Evolutionary conservation across 2,888 invertebrate genomes (phyloP), one percentile per base, ranked within the genome.

Genomic region (Epiblema foenella): DNA sequence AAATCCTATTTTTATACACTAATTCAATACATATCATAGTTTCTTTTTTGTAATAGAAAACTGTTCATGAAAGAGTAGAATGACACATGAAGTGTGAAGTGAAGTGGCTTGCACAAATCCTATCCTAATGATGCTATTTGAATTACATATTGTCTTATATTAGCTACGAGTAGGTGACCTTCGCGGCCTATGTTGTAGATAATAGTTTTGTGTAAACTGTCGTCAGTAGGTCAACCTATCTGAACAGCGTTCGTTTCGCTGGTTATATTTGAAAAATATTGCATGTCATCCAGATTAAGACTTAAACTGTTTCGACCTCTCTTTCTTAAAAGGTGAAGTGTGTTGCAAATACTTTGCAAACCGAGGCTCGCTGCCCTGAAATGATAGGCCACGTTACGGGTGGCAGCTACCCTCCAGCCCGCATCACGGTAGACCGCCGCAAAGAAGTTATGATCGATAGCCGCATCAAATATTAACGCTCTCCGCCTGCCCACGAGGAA

Each of bases 391-490:
- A 33, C 15, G 15, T 54, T 49, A 51, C 17, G 63, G 52, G 39
- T 66, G 42, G 37, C 58, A 39, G 29, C 63, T 58, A 66, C 70
- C 70, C 71, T 33, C 60, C 59, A 20, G 75, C 74, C 75, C 75
- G 49, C 58, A 24, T 24, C 24, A 24, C 24, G 24, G 60, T n/a
- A 67, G 57, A 62, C 66, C 81, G 79, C 82, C 80, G 82, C 86
- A 87, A 89, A 90, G 89, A 89, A 90, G 86, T 90, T 89, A 92
- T 93, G 89, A 92, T 93, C 92, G 91, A 93, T 93, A 90, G 86
- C 77, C 83, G 75, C 90, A 93, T 93, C 87, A 93, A 93, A 92
- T 92, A 93, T 93, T 93, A 87, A 92, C 82, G 83, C 82, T 81
- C 78, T 79, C 81, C 80, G 81, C 81, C 86, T 85, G 81, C 87